Percentiles rank a stretch among this genome's conserved stretches.
Evolutionary conservation across 2,797 vertebrate species (phyloP).

Genomic region (Oryzias sinensis): DNA sequence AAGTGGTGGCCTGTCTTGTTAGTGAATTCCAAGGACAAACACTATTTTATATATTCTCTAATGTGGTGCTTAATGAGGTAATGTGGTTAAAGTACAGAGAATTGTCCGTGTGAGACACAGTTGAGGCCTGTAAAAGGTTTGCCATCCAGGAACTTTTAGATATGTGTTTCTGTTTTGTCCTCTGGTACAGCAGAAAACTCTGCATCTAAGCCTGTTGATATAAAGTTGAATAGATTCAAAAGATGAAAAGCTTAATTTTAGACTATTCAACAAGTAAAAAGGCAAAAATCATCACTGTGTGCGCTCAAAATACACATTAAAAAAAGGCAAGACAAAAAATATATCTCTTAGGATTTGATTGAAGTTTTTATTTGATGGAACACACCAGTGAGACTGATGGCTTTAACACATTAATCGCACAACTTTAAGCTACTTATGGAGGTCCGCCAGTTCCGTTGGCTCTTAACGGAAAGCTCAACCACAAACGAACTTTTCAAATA

Average conservation of each 20-base stretch:
- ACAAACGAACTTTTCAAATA: too few relatives aligned
- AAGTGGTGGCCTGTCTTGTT: conserved; percentile 52
- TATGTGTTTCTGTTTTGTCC: conserved; percentile 21
- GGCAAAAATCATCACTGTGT: conserved; percentile 63
- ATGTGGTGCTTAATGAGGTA: conserved; percentile 45
- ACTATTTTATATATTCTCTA: conserved; percentile 31
- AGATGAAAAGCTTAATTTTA: conserved; percentile 59
- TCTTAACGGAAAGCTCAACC: conserved; percentile 41
- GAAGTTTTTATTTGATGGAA: conserved; percentile 69
- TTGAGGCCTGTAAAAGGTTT: conserved; percentile 35
- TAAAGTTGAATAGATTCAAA: conserved; percentile 52
- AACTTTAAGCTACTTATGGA: conserved; percentile 45
- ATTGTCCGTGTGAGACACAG: conserved; percentile 33
- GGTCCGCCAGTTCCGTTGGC: conserved; percentile 47
- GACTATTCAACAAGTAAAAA: conserved; percentile 58
- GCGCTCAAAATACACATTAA: conserved; percentile 65
- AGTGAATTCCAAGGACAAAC: conserved; percentile 38
- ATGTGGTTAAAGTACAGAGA: conserved; percentile 23
- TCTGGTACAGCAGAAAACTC: not conserved
- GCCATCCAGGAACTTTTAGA: conserved; percentile 26
- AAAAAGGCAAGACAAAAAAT: conserved; percentile 58
- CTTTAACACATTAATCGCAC: conserved; percentile 66
- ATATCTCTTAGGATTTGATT: conserved; percentile 72
- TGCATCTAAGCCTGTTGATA: conserved; percentile 22
- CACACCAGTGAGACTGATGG: conserved; percentile 55